Conservation (phyloP, 2,888 invertebrate species). For the Theretra japonica region DNA sequence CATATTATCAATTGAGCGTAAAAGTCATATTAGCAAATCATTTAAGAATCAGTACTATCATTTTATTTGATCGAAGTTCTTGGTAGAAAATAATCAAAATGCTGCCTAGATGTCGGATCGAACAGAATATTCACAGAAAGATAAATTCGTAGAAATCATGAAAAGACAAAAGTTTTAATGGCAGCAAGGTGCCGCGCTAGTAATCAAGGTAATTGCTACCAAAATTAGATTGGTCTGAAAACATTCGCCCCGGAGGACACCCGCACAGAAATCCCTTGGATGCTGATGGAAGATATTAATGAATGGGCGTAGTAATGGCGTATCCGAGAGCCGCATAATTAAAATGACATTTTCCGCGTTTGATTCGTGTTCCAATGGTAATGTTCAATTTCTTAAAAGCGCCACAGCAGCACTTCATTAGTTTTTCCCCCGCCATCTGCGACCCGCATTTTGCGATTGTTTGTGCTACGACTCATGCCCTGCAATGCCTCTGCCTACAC, state of each 20-base stretch:
- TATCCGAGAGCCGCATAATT: slow-evolving; percentile 6
- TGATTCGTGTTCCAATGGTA: slow-evolving; percentile 47
- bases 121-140: neutral
- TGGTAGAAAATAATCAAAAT: no score
- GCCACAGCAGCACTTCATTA: slow-evolving; percentile 70
- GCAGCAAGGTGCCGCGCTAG: neutral
- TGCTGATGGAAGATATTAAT: slow-evolving; percentile 18
- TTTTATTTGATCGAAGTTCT: no score
- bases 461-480: slow-evolving; percentile 56
- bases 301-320: slow-evolving; percentile 29
- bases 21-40: neutral
- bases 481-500: slow-evolving; percentile 41
- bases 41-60: no score
- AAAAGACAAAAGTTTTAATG: neutral
- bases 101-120: no score
- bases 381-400: slow-evolving; percentile 76
- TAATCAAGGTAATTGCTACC: slow-evolving; percentile 13
- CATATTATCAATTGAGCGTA: neutral
- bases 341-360: slow-evolving; percentile 30
- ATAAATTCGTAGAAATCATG: neutral
- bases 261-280: neutral
- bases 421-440: slow-evolving; percentile 64
- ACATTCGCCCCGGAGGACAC: neutral
- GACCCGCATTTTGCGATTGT: slow-evolving; percentile 73
- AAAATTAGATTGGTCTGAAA: slow-evolving; percentile 12